Percentiles rank a stretch among this genome's conserved stretches.
Evolutionary conservation across 2,888 invertebrate genomes (phyloP).

Genomic region (Acutogordius australiensis): DNA sequence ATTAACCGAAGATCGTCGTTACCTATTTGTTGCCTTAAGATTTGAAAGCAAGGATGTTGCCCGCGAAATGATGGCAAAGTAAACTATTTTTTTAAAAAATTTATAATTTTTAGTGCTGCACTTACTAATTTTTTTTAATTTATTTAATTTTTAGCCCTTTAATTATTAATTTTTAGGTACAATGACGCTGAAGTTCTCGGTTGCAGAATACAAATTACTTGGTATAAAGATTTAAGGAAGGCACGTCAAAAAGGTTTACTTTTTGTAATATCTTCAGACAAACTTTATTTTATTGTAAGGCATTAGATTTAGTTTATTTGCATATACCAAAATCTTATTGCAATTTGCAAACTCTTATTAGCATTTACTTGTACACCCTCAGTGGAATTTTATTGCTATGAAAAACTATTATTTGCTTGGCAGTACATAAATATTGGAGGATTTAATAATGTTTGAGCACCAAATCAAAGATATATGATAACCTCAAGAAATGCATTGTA

Average conservation of each 20-base stretch:
- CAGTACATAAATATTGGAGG: too few relatives aligned
- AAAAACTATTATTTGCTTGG: too few relatives aligned
- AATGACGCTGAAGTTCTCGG: not conserved
- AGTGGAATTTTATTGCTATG: too few relatives aligned
- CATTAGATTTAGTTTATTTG: too few relatives aligned
- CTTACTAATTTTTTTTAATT: not conserved
- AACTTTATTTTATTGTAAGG: too few relatives aligned
- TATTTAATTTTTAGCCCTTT: not conserved
- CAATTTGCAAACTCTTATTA: too few relatives aligned
- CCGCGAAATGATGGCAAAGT: slow-evolving; percentile 16
- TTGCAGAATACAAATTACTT: not conserved
- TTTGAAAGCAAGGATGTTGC: slow-evolving; percentile 19
- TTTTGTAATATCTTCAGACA: too few relatives aligned
- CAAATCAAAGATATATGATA: not conserved
- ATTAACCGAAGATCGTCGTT: slow-evolving; percentile 16
- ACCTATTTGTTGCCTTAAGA: slow-evolving; percentile 19
- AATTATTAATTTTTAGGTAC: slow-evolving; percentile 7
- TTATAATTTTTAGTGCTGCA: not conserved
- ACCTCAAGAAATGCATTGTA: not conserved
- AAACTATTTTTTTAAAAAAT: not conserved
- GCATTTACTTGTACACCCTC: too few relatives aligned
- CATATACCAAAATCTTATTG: too few relatives aligned
- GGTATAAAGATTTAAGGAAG: slow-evolving; percentile 9
- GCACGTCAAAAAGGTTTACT: slow-evolving; percentile 8
- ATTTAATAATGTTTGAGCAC: too few relatives aligned